Evolutionary conservation across 2,888 invertebrate genomes (phyloP), one percentile per base, ranked within the genome.

Genomic region (Argyresthia albistria): DNA sequence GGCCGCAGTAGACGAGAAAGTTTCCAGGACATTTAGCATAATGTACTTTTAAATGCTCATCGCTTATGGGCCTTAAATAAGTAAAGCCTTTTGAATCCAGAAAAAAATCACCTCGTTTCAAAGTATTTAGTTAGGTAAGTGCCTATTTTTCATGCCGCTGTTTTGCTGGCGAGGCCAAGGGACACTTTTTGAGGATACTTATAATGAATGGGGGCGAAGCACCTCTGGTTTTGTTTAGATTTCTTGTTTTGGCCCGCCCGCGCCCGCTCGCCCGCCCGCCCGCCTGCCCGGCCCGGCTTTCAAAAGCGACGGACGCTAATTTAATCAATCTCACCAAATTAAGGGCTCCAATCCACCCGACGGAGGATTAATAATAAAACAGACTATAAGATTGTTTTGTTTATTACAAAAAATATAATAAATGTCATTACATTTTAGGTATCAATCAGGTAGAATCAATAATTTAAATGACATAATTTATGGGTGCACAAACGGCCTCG

Each of bases 191-290:
- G 60, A 61, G 59, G 25, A 6, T 4, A 25, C 25, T 25, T 61
- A 61, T 66, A 73, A 71, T 74, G 70, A 72, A 69, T 63, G 59
- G 65, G 63, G 61, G 58, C 59, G 54, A 57, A 65, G 61, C 59
- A 57, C 58, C 62, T 59, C 63, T 59, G 57, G 54, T 60, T 61
- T 64, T 66, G 63, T 71, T 67, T 66, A 63, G 62, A 69, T 67
- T 65, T 61, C 56, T 67, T 63, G 62, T 69, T 67, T 65, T 61
- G 57, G 59, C 61, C 60, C 51, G 54, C 53, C 54, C 51, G 53
- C 46, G 49, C 56, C 55, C 54, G 55, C 60, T 61, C 60, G 58
- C 56, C 56, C 63, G 57, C 25, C 25, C 25, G 25, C 25, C 25
- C 25, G 25, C 25, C 25, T 2, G 25, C 25, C 25, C 25, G 25